Percentiles rank a stretch among this genome's conserved stretches.
Conservation (phyloP, 2,888 invertebrate species). For the Scaptomyza flava region DNA sequence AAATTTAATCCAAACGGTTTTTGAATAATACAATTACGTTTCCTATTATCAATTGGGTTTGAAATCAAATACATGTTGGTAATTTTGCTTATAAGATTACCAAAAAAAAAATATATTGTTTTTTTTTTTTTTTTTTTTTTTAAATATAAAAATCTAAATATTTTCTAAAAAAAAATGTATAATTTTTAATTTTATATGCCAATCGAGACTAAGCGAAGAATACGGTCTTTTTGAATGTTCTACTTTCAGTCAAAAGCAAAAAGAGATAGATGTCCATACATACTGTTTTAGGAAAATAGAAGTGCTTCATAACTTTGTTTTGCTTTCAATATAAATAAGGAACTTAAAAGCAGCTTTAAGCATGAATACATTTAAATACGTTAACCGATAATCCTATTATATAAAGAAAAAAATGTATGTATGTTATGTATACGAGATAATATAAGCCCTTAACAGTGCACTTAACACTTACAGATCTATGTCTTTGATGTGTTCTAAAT, state of each 20-base stretch:
- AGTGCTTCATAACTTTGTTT: constrained; percentile 36
- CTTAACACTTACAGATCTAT: constrained; percentile 88
- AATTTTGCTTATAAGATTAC: constrained; percentile 16
- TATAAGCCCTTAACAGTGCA: constrained; percentile 72
- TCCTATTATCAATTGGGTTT: constrained; percentile 20
- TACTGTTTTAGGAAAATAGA: not conserved
- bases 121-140: not conserved
- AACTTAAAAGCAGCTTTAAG: constrained; percentile 18
- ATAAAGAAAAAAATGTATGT: constrained; percentile 40
- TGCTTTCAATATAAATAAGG: constrained; percentile 21
- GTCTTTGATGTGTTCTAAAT: constrained; percentile 89
- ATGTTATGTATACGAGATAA: constrained; percentile 42
- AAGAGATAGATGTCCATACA: constrained; percentile 10
- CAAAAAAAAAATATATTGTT: not conserved
- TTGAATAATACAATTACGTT: constrained; percentile 29
- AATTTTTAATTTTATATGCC: constrained; percentile 10
- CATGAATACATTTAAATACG: constrained; percentile 27
- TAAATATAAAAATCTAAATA: not conserved
- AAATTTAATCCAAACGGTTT: constrained; percentile 21
- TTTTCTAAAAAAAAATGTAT: not conserved
- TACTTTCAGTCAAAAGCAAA: constrained; percentile 11
- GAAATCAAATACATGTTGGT: constrained; percentile 8
- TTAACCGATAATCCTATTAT: constrained; percentile 52
- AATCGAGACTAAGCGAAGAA: constrained; percentile 20
- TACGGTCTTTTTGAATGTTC: constrained; percentile 1